Percentiles rank a stretch among this genome's conserved stretches.
Conservation (phyloP, 2,113 vertebrate species). For the Varanus komodoensis region DNA sequence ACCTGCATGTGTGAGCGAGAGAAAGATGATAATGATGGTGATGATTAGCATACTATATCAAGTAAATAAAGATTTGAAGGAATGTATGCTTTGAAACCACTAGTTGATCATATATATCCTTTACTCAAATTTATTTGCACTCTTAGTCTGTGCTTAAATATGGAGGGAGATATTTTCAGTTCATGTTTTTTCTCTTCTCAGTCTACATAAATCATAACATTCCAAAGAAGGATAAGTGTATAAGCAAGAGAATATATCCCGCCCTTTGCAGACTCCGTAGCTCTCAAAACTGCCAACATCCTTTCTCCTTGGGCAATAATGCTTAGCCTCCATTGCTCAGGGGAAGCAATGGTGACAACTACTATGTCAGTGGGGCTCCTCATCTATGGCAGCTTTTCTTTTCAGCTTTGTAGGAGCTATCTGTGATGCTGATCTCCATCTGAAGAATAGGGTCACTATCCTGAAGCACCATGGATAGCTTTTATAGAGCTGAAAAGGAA, state of each 20-base stretch:
- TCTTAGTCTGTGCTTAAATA: not conserved
- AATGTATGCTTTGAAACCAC: not conserved
- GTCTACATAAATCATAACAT: not conserved
- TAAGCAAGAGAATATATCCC: not conserved
- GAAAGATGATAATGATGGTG: not conserved
- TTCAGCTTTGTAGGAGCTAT: no score
- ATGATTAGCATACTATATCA: not conserved
- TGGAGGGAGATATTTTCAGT: not conserved
- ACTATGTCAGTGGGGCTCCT: no score
- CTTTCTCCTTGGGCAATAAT: not conserved
- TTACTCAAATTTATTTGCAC: not conserved
- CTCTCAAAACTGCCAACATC: not conserved
- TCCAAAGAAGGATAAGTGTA: not conserved
- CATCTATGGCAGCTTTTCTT: no score
- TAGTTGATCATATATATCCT: not conserved
- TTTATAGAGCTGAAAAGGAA: no score
- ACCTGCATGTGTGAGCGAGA: no score
- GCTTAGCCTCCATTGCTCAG: not conserved
- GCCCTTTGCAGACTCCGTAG: not conserved
- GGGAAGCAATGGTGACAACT: no score
- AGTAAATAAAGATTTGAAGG: not conserved
- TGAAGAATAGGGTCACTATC: no score
- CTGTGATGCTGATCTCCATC: no score
- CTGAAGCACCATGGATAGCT: no score
- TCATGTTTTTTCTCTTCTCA: not conserved